phyloP scores from a whole-genome alignment of 1,140 invertebrate species.

The Aradophagus sp. region DNA sequence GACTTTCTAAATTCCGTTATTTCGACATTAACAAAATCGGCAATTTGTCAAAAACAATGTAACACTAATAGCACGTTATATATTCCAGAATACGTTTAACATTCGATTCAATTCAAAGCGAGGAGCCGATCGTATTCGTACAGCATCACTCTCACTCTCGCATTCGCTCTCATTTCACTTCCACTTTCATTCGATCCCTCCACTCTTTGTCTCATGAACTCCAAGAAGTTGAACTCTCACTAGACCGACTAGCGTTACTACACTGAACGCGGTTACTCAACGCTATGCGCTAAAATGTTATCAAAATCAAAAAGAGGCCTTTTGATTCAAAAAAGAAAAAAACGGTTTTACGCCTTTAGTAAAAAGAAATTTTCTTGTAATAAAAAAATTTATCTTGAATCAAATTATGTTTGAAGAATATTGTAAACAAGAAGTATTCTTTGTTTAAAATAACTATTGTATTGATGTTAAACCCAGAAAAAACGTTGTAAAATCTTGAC shows the following conservation, averaged over 20 bases:
- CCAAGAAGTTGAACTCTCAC: conserved; percentile 41
- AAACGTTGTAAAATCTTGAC: no score
- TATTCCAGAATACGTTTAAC: conserved; percentile 24
- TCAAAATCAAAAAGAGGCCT: conserved; percentile 6
- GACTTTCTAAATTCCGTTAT: conserved; percentile 1
- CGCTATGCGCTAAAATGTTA: conserved; percentile 17
- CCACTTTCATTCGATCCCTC: conserved; percentile 65
- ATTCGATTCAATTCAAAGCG: conserved; percentile 31
- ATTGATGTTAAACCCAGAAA: no score
- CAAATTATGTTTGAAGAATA: no score
- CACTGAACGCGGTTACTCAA: conserved; percentile 6
- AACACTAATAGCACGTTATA: conserved; percentile 11
- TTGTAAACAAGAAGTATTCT: no score
- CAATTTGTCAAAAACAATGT: conserved; percentile 4
- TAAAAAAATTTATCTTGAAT: no score
- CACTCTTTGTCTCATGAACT: conserved; percentile 50
- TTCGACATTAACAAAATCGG: conserved; percentile 1
- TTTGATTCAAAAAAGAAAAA: no score
- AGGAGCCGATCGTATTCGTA: conserved; percentile 36
- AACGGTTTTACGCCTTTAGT: no score
- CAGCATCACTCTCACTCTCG: conserved; percentile 67
- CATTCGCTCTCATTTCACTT: conserved; percentile 62
- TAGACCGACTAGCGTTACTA: neutral
- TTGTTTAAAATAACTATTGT: no score
- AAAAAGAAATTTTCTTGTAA: no score